Evolutionary conservation across 2,797 vertebrate species (phyloP), one percentile per base, ranked within the genome.

Genomic region (Alca torda): DNA sequence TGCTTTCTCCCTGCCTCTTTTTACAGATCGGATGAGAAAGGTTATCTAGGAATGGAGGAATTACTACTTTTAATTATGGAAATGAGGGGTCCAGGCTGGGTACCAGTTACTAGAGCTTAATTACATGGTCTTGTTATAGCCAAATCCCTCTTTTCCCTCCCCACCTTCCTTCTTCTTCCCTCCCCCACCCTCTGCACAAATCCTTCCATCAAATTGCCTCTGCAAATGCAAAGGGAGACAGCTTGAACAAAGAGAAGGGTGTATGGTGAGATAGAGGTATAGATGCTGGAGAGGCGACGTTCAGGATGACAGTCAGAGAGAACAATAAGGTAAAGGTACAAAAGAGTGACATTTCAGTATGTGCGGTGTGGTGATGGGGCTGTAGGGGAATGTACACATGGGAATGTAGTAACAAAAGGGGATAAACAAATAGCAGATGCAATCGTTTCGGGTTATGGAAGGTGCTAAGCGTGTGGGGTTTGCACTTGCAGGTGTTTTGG

Each of bases 151-250:
- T 94, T 86, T 92, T 69, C 56, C 84, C 51, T 88, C 57, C 78
- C 78, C 0, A 3, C 50, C 41, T 86, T 70, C 89, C 59, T 84
- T 35, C 70, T 59, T 35, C 50, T 86, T 96, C 89, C 83, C 83
- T 84, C 95, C 88, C 85, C 91, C 94, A 70, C 37, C 30, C 70
- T 26, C 80, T 88, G 87, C 89, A 84, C 43, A 95, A 96, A 95
- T 92, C 84, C 82, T 91, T 83, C 95, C 79, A 87, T 95, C 77
- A 94, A 54, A 94, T 59, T 95, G 63, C 67, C 41, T 75, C 80
- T 82, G 81, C 77, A 89, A 82, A 94, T 0, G 24, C 33, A 16
- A 35, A 64, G n/a, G 73, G 53, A 88, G 59, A 73, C 64, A 10
- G 39, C 25, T 84, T 59, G 80, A 94, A 93, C 95, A 96, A 96